A percentile compares a stretch with the other conserved stretches of the same genome.
These are phyloP conservation scores for Dryoscopus gambensis DNA, from an alignment of 2,113 vertebrate genomes.

Conservation along the genomic window DNA sequence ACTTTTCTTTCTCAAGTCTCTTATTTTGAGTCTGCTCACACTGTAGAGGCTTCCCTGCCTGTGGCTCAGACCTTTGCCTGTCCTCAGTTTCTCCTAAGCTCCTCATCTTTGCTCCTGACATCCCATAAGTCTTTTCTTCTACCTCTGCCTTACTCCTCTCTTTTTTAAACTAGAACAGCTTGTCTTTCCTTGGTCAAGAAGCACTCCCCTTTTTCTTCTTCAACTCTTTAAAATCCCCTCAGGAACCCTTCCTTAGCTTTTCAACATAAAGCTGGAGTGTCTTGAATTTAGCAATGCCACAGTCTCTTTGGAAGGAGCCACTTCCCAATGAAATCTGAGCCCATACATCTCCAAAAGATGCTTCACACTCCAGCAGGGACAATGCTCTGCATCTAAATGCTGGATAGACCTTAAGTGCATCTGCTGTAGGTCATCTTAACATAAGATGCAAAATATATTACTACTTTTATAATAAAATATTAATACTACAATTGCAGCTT, in stretches of 20 bases:
- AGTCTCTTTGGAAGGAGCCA: background rate
- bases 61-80: background rate
- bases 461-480: background rate
- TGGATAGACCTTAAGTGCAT: background rate
- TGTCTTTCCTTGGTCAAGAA: background rate
- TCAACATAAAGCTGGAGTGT: background rate
- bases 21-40: background rate
- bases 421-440: background rate
- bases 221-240: background rate
- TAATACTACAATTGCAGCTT: background rate
- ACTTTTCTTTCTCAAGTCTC: background rate
- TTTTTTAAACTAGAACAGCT: background rate
- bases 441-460: background rate
- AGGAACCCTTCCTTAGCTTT: background rate
- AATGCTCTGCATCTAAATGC: background rate
- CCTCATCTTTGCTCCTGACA: background rate
- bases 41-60: background rate
- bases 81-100: background rate
- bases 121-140: background rate
- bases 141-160: background rate
- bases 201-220: background rate
- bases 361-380: background rate
- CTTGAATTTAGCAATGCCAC: background rate
- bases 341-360: background rate
- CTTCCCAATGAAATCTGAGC: background rate